These are phyloP conservation scores for Tortrix viridana DNA, from an alignment of 2,888 invertebrate species.

Conservation along the genomic window DNA sequence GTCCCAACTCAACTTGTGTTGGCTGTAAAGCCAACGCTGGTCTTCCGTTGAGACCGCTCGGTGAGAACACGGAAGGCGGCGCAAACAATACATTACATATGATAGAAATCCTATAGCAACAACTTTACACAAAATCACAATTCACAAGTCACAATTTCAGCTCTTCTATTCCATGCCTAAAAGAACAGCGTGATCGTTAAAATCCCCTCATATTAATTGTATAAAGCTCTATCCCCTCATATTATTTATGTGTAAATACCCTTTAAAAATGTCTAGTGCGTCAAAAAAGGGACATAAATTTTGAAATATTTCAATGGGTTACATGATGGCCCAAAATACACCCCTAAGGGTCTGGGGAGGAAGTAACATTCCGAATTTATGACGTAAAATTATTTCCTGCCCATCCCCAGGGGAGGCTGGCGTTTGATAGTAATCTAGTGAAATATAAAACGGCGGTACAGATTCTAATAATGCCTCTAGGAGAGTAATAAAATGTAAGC, in stretches of 20 bases:
- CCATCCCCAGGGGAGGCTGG: conserved; percentile 10
- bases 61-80: too few relatives aligned
- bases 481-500: conserved; percentile 26
- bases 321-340: conserved; percentile 23
- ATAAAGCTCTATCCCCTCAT: too few relatives aligned
- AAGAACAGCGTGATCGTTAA: too few relatives aligned
- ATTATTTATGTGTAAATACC: too few relatives aligned
- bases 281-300: conserved; percentile 28
- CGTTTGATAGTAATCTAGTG: conserved; percentile 27
- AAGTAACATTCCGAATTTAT: conserved; percentile 38
- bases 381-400: conserved; percentile 37
- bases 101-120: too few relatives aligned
- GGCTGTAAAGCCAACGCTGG: too few relatives aligned
- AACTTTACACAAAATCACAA: too few relatives aligned
- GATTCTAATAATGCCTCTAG: conserved; percentile 32
- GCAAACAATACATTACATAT: too few relatives aligned
- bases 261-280: conserved; percentile 18
- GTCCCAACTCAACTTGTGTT: too few relatives aligned
- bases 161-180: too few relatives aligned
- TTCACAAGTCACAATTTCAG: too few relatives aligned
- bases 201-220: not conserved
- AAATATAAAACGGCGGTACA: conserved; percentile 33
- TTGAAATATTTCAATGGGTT: conserved; percentile 29
- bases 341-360: conserved; percentile 33
- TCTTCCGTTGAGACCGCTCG: too few relatives aligned